phyloP scores from a whole-genome alignment of 2,113 vertebrate genomes.

The Corydoras sp. region DNA sequence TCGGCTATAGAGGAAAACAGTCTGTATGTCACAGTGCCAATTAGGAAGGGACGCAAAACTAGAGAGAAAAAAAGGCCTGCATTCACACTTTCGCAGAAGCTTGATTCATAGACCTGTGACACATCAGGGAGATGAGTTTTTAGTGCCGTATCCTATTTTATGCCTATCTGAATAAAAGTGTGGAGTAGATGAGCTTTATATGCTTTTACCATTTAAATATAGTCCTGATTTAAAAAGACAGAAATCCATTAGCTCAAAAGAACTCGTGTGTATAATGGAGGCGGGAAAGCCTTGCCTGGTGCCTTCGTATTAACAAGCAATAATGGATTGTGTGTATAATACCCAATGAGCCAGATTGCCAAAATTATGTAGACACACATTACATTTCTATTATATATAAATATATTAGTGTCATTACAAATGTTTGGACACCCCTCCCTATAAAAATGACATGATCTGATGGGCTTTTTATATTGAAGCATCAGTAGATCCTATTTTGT shows the following conservation, averaged over 20 bases:
- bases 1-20: constrained; percentile 55
- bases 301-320: background rate
- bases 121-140: constrained; percentile 9
- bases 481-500: too few relatives aligned
- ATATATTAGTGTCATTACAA: too few relatives aligned
- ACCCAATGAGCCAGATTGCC: background rate
- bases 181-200: constrained; percentile 8
- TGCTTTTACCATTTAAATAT: constrained; percentile 19
- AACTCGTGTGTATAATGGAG: background rate
- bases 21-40: constrained; percentile 54
- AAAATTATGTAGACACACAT: background rate
- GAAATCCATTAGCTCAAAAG: constrained; percentile 30
- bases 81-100: constrained; percentile 5
- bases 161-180: constrained; percentile 1
- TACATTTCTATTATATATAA: too few relatives aligned
- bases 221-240: constrained; percentile 20
- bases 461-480: too few relatives aligned
- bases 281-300: background rate
- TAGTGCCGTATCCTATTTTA: constrained; percentile 22
- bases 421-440: too few relatives aligned
- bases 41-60: constrained; percentile 46
- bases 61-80: constrained; percentile 6
- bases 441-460: too few relatives aligned
- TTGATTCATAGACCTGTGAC: background rate
- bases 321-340: constrained; percentile 2